Evolutionary conservation across 2,113 vertebrate species (phyloP).

Genomic region (Pelmatolapia mariae): DNA sequence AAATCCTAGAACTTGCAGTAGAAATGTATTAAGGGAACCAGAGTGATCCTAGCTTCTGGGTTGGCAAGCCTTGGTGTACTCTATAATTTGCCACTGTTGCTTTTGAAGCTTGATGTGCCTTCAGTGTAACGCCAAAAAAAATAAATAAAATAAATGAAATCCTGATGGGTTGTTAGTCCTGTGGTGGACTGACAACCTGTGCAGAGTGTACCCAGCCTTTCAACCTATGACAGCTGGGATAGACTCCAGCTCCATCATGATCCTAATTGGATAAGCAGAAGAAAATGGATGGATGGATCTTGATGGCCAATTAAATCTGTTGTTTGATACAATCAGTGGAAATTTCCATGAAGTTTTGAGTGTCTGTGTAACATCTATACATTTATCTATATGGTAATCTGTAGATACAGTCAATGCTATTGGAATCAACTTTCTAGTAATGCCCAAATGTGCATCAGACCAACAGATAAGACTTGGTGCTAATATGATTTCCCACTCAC

Average conservation of each 20-base stretch:
- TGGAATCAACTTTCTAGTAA: neutral
- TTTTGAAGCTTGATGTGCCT: neutral
- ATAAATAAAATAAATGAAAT: neutral
- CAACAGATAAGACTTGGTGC: neutral
- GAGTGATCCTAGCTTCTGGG: neutral
- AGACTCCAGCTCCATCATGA: neutral
- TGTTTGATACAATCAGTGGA: neutral
- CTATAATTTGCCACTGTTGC: neutral
- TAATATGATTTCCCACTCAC: neutral
- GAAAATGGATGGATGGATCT: neutral
- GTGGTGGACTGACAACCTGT: neutral
- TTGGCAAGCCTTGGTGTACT: neutral
- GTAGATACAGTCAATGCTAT: neutral
- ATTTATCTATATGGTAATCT: neutral
- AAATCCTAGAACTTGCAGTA: neutral
- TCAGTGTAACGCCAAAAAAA: neutral
- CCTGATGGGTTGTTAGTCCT: neutral
- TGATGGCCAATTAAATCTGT: neutral
- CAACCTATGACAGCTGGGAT: neutral
- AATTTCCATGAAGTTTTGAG: neutral
- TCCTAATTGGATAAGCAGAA: neutral
- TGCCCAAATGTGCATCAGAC: neutral
- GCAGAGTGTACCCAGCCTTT: neutral
- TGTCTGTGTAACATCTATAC: neutral
- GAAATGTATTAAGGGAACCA: neutral